Evolutionary conservation across 2,113 vertebrate genomes (phyloP), one percentile per base, ranked within the genome.

Genomic region (Mobula hypostoma): DNA sequence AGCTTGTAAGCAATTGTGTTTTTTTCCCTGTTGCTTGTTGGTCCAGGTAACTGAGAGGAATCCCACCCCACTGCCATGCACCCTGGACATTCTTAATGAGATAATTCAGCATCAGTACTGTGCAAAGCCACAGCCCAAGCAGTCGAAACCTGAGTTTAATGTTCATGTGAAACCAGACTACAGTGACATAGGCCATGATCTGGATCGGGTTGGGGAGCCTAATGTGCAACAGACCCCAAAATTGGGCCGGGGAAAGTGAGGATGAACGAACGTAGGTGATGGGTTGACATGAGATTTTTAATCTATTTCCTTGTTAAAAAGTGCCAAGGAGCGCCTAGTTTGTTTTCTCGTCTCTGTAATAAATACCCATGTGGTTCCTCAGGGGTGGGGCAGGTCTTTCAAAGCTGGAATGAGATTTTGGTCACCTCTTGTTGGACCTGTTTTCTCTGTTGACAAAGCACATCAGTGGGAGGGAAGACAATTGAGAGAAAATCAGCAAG

Each of bases 371-470:
- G 8, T 7, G 4, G 36, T 21, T 40, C 63, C n/a, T 17, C 32
- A 48, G 21, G 32, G 66, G 91, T 32, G 5, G 32, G 40, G 32
- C 17, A 21, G 1, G 5, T 74, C 72, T 24, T 74, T 90, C 29
- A 32, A 90, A 90, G n/a, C 85, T 90, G 61, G n/a, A 90, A 66
- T 90, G 58, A 90, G 85, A 90, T 32, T n/a, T 90, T 6, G n/a
- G 85, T n/a, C 61, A 66, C 58, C 61, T 58, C 85, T 66, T 90
- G 91, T 93, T 74, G 74, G 40, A 93, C 91, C 91, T 93, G 91
- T 93, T 93, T 76, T 24, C 32, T n/a, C 58, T 93, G 91, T 93
- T 93, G 91, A 93, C 91, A 93, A 74, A 93, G 74, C 36, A 93
- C 91, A 74, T 48, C 40, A 74, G 68, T 93, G 91, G 91, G 66